Base-by-base conservation (phyloP, 92 coral and sea anemone genomes). In the Desmophyllum pertusum region DNA sequence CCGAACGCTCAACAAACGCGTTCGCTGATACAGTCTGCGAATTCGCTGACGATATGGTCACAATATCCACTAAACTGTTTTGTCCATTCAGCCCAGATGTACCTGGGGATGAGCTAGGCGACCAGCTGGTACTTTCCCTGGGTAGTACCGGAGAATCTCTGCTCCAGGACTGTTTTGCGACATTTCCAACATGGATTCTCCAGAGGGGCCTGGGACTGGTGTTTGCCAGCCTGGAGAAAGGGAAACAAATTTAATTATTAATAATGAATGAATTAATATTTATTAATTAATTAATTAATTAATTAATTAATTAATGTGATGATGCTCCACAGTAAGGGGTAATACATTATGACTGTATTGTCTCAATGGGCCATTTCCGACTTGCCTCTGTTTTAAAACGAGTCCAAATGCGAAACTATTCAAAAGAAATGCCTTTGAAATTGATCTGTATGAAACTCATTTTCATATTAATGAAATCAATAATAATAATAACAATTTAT, bases 191-290 rank as follows among this genome's bases (percentile, higher is more conserved):
- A 76, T 64, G 10, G 75, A 46, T 11, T 37, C 81, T 10, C 67
- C 72, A 33, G 89, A 72, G 0, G 88, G 90, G 55, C 86, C 88
- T 0, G 85, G 73, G 25, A 53, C 73, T 0, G 98, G 98, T 2
- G 93, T 89, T 55, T 94, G 95, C 98, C 98, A 94, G 53, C 95
- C 98, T 94, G 38, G 0, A 59, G 45, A 35, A 69, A 3, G 17
- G 40, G 36, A 55, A 19, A 55, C 30, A 59, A 25, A 27, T 59
- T 25, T 59, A 0, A 59, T n/a, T n/a, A n/a, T n/a, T n/a, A n/a
- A n/a, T n/a, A n/a, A n/a, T n/a, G n/a, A n/a, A n/a, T n/a, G n/a
- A n/a, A n/a, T n/a, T n/a, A n/a, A n/a, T n/a, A n/a, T n/a, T n/a
- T n/a, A n/a, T n/a, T n/a, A n/a, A n/a, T n/a, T n/a, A n/a, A n/a